A percentile compares a stretch with the other conserved stretches of the same genome.
These are phyloP conservation scores for Chionoecetes opilio DNA, from an alignment of 1,140 invertebrate genomes.

Conservation along the genomic window DNA sequence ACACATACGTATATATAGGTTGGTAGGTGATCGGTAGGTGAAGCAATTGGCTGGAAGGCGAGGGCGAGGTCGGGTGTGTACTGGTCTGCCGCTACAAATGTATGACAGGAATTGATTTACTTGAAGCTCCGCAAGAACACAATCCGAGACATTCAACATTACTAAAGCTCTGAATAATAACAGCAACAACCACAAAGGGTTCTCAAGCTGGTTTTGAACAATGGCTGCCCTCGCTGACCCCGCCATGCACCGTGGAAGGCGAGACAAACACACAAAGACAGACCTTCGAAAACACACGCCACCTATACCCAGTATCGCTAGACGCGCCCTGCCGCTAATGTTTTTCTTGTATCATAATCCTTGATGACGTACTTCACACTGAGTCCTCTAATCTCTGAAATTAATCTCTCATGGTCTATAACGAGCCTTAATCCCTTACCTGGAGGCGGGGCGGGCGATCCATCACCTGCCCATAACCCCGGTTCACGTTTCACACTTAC, in stretches of 20 bases:
- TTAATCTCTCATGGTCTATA: conserved; percentile 5
- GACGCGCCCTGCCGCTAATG: neutral
- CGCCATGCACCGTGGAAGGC: too few relatives aligned
- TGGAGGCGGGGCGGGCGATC: neutral
- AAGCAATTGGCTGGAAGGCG: neutral
- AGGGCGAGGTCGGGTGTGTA: neutral
- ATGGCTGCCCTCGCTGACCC: too few relatives aligned
- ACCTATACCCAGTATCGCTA: neutral
- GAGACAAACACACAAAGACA: neutral
- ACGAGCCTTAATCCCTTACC: conserved; percentile 15
- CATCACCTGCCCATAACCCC: neutral
- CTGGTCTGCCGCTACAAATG: too few relatives aligned
- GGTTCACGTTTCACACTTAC: conserved; percentile 19
- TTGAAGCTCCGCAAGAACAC: too few relatives aligned
- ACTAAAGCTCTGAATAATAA: too few relatives aligned
- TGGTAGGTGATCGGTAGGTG: neutral
- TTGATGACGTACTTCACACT: conserved; percentile 28
- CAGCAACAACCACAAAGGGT: neutral
- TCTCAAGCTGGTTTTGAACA: too few relatives aligned
- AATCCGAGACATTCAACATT: too few relatives aligned
- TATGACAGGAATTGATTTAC: too few relatives aligned
- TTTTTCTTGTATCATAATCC: conserved; percentile 30
- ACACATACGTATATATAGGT: conserved; percentile 59
- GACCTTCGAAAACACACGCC: conserved; percentile 2
- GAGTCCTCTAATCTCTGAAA: neutral